Evolutionary conservation across 2,797 vertebrate species (phyloP).

Genomic region (Gymnothorax javanicus): DNA sequence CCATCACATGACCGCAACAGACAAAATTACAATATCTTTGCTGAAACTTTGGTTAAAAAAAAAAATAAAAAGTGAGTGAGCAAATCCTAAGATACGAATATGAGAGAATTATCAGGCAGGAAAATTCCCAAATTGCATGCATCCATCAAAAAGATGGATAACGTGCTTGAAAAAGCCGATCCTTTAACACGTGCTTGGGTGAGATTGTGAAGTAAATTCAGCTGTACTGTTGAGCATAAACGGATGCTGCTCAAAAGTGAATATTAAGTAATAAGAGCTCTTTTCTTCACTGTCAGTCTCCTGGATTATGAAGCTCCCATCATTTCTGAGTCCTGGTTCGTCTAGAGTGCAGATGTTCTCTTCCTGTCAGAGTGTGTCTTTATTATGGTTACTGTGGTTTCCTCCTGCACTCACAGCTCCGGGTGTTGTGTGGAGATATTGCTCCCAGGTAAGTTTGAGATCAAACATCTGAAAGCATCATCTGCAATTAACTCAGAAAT

Average conservation of each 20-base stretch:
- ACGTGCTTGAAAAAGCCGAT: slow-evolving; percentile 56
- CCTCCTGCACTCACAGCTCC: background rate
- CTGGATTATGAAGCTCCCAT: background rate
- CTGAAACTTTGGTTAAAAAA: background rate
- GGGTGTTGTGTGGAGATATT: background rate
- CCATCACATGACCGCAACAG: background rate
- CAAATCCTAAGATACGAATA: slow-evolving; percentile 58
- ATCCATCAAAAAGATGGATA: slow-evolving; percentile 67
- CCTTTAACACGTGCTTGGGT: slow-evolving; percentile 64
- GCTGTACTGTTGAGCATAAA: slow-evolving; percentile 36
- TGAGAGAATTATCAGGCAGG: slow-evolving; percentile 50
- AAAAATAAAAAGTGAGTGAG: slow-evolving; percentile 48
- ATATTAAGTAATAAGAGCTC: slow-evolving; percentile 50
- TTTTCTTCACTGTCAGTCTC: background rate
- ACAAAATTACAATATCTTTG: background rate
- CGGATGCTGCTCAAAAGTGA: slow-evolving; percentile 58
- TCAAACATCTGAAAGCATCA: background rate
- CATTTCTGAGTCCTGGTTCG: background rate
- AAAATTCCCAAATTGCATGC: slow-evolving; percentile 76
- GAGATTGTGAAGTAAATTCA: background rate
- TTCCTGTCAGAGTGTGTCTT: background rate
- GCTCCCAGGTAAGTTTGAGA: background rate
- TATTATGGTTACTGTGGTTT: background rate
- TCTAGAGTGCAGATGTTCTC: background rate
- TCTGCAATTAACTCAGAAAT: background rate